Evolutionary conservation across 2,113 vertebrate genomes (phyloP).

Genomic region (Picathartes gymnocephalus): DNA sequence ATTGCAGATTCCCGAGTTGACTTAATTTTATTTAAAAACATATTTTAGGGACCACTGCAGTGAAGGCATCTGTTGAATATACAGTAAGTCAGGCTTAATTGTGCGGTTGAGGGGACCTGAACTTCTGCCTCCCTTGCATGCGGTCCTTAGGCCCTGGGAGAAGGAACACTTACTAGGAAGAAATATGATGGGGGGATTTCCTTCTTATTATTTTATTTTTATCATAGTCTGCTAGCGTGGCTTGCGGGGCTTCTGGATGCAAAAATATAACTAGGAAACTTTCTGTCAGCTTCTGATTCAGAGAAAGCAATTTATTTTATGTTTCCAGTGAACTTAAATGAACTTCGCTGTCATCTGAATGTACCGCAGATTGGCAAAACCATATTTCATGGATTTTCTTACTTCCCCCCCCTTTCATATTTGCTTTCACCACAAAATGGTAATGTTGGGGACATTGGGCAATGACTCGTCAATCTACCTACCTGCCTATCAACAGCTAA

Average conservation of each 20-base stretch:
- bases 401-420: background rate
- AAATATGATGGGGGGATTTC: background rate
- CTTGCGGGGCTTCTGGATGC: background rate
- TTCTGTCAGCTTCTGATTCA: background rate
- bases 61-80: background rate
- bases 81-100: background rate
- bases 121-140: background rate
- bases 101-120: background rate
- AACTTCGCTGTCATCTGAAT: background rate
- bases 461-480: slow-evolving; percentile 40
- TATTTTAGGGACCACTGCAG: slow-evolving; percentile 17
- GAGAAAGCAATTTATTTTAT: background rate
- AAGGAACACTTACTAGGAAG: background rate
- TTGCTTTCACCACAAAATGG: slow-evolving; percentile 29
- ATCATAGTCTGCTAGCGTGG: background rate
- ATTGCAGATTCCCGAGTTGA: slow-evolving; percentile 34
- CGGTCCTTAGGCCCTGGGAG: background rate
- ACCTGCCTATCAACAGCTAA: slow-evolving; percentile 54
- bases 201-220: background rate
- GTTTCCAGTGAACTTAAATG: background rate
- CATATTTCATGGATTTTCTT: background rate
- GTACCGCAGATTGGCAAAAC: background rate
- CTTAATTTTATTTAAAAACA: slow-evolving; percentile 54
- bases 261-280: background rate
- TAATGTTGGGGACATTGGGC: background rate